phyloP scores from a whole-genome alignment of 2,888 invertebrate species.

The Caradrina clavipalpis region DNA sequence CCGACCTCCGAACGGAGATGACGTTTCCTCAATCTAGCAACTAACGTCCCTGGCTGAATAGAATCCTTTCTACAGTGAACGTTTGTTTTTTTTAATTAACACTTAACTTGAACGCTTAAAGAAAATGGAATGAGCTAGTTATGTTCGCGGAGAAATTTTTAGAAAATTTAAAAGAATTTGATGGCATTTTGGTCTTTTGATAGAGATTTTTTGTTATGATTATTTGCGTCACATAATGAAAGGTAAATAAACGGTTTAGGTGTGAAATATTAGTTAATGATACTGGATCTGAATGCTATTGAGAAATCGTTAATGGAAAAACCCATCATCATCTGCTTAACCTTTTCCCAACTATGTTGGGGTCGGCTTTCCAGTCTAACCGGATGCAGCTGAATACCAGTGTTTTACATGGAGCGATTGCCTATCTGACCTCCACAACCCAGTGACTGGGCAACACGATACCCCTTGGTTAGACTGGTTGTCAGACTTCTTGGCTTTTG shows the following conservation, averaged over 20 bases:
- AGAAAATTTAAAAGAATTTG: conserved; percentile 22
- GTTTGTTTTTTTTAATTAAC: conserved; percentile 64
- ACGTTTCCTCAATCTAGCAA: conserved; percentile 72
- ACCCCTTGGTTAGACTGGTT: too few species aligned
- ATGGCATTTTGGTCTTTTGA: conserved; percentile 4
- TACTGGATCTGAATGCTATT: too few species aligned
- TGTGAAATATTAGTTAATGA: too few species aligned
- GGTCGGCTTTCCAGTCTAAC: too few species aligned
- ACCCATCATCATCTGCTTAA: too few species aligned
- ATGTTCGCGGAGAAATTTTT: conserved; percentile 40
- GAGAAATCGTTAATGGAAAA: too few species aligned
- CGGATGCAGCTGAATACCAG: too few species aligned
- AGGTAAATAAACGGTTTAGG: neutral
- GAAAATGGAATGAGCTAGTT: conserved; percentile 55
- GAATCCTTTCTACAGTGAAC: conserved; percentile 56
- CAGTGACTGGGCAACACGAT: too few species aligned
- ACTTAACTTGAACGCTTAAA: conserved; percentile 50
- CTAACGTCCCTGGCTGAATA: conserved; percentile 65
- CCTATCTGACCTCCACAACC: too few species aligned
- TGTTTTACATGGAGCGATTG: too few species aligned
- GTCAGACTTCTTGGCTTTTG: too few species aligned
- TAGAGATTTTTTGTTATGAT: conserved; percentile 19
- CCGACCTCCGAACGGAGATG: conserved; percentile 76
- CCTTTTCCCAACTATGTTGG: too few species aligned
- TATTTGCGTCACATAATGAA: conserved; percentile 10